A percentile compares a stretch with the other conserved stretches of the same genome.
Evolutionary conservation across 1,140 invertebrate species (phyloP).

Genomic region (Heliothis subflexa): DNA sequence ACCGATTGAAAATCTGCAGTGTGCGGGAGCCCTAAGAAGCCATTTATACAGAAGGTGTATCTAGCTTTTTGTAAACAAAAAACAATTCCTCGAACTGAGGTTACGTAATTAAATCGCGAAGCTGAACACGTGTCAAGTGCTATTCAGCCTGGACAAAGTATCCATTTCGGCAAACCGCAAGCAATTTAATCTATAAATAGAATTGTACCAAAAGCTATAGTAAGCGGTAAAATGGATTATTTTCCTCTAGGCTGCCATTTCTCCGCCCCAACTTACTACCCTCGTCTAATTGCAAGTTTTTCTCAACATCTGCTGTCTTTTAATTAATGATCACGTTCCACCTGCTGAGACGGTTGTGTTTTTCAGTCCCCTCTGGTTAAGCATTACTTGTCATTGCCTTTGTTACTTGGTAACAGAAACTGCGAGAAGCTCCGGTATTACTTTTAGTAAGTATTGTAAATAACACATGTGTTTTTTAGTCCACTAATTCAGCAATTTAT

Average conservation of each 20-base stretch:
- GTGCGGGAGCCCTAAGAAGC: too few relatives aligned
- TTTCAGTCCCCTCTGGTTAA: constrained; percentile 35
- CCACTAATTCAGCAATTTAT: too few relatives aligned
- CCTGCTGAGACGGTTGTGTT: constrained; percentile 46
- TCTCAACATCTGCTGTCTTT: constrained; percentile 68
- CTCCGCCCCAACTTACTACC: constrained; percentile 43
- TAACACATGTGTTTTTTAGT: too few relatives aligned
- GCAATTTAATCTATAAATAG: constrained; percentile 25
- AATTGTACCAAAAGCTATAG: constrained; percentile 39
- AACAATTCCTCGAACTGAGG: not conserved
- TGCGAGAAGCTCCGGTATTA: too few relatives aligned
- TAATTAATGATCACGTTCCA: constrained; percentile 68
- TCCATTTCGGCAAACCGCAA: constrained; percentile 22
- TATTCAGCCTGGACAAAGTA: not conserved
- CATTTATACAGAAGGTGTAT: too few relatives aligned
- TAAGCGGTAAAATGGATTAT: constrained; percentile 55
- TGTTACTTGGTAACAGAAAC: constrained; percentile 31
- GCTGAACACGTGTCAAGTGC: not conserved
- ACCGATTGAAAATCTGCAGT: too few relatives aligned
- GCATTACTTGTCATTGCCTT: constrained; percentile 53
- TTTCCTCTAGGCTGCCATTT: constrained; percentile 51
- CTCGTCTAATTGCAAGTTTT: constrained; percentile 68
- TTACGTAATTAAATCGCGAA: constrained; percentile 4
- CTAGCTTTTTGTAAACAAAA: not conserved
- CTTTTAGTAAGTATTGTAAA: too few relatives aligned